Evolutionary conservation across 2,113 vertebrate genomes (phyloP), one percentile per base, ranked within the genome.

Genomic region (Nanorana parkeri): DNA sequence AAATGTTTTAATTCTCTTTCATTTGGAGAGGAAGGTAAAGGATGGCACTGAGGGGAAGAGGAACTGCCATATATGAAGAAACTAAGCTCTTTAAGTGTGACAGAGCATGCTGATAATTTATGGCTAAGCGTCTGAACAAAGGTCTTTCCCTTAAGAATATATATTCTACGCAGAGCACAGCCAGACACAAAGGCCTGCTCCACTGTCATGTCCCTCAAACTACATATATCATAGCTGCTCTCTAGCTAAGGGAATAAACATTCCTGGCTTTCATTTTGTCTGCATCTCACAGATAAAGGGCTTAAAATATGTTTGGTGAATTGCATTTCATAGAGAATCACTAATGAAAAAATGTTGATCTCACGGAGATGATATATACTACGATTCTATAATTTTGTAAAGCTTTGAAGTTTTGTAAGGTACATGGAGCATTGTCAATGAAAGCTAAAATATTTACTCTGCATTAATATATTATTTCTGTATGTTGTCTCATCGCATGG

Each of bases 111-210:
- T 78, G 47, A 54, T 36, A 66, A 36, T 68, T 78, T 78, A 56
- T 67, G 21, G 51, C 21, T 26, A 19, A 66, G 20, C 52, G 10
- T 15, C 17, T 21, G 64, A 68, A 68, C 52, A 78, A 52, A 77
- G 66, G 64, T 54, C 64, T 28, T 67, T 78, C 63, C 19, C 26
- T 26, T 32, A 26, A 77, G 28, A 68, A 28, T 68, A 78, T 68
- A 32, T 54, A 68, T 65, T 78, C 24, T 66, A 26, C 10, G 28
- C 29, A 60, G 72, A 21, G 56, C 56, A 21, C 56, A 28, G 26
- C 20, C 28, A 60, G 54, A 60, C 19, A 75, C 32, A 5, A 21
- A 63, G 28, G 55, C 28, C n/a, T 66, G 41, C 17, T 26, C 23
- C 26, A n/a, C 28, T 24, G 76, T 65, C 76, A 78, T 36, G 23